Conservation (phyloP, 1,140 invertebrate species). For the Prorops nasuta region DNA sequence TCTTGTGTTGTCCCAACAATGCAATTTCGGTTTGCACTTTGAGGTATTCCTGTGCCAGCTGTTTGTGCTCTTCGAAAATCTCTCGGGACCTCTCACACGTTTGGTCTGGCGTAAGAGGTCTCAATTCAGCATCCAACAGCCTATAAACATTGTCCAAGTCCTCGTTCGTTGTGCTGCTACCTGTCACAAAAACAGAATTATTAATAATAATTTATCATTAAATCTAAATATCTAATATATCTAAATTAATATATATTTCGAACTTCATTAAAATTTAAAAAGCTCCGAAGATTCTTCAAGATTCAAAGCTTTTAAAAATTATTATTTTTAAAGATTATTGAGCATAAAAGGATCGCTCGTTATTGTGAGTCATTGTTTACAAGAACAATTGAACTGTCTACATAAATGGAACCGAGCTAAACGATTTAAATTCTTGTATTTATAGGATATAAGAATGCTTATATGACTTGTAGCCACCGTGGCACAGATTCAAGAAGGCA, state of each 20-base stretch:
- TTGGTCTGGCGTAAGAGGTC: constrained; percentile 78
- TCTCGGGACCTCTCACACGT: constrained; percentile 73
- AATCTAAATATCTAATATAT: neutral
- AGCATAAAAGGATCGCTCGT: too few relatives aligned
- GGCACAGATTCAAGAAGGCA: too few relatives aligned
- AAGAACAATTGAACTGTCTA: too few relatives aligned
- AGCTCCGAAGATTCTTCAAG: too few relatives aligned
- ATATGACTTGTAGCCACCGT: too few relatives aligned
- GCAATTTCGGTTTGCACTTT: constrained; percentile 76
- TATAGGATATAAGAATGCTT: too few relatives aligned
- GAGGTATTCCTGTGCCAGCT: constrained; percentile 73
- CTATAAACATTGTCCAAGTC: constrained; percentile 71
- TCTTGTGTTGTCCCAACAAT: constrained; percentile 67
- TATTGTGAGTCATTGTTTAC: too few relatives aligned
- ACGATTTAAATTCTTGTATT: too few relatives aligned
- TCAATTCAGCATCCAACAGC: constrained; percentile 73
- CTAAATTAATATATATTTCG: neutral
- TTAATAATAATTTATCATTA: constrained; percentile 1
- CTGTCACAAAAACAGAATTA: constrained; percentile 16
- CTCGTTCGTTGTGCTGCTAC: constrained; percentile 46
- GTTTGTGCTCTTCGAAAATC: constrained; percentile 84
- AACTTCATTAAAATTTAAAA: neutral
- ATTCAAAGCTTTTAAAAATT: too few relatives aligned
- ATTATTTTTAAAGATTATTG: too few relatives aligned
- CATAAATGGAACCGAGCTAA: too few relatives aligned